phyloP scores from a whole-genome alignment of 2,113 vertebrate species.

The Poecile atricapillus region DNA sequence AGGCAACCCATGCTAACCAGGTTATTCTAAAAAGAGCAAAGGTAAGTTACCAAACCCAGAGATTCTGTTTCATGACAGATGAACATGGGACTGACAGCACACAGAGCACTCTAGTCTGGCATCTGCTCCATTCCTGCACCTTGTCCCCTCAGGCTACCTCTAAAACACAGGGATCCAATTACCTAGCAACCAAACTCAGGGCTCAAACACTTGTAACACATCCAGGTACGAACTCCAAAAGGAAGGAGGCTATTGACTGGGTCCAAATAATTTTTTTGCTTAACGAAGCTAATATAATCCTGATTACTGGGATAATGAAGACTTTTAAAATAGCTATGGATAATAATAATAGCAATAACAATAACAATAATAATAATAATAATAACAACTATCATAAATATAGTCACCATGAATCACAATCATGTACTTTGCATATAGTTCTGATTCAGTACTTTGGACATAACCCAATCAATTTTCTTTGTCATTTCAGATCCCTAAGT shows the following conservation, averaged over 20 bases:
- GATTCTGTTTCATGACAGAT: background rate
- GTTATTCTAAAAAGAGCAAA: background rate
- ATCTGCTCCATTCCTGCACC: background rate
- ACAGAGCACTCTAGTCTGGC: background rate
- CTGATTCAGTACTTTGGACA: background rate
- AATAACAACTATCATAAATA: background rate
- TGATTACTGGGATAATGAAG: background rate
- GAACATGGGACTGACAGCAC: background rate
- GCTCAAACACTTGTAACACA: background rate
- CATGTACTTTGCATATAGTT: background rate
- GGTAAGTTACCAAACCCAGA: background rate
- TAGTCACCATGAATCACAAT: background rate
- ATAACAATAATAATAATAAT: background rate
- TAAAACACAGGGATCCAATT: background rate
- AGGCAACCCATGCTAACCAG: background rate
- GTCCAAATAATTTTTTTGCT: background rate
- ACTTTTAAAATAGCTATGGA: background rate
- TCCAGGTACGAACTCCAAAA: background rate
- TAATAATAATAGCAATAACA: too few relatives aligned
- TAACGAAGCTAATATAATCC: background rate
- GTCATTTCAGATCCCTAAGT: background rate
- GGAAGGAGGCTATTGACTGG: background rate
- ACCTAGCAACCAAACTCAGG: background rate
- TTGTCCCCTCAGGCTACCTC: background rate
- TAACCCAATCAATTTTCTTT: background rate